Base-by-base conservation (phyloP, 1,140 invertebrate genomes). In the Mamestra configurata region DNA sequence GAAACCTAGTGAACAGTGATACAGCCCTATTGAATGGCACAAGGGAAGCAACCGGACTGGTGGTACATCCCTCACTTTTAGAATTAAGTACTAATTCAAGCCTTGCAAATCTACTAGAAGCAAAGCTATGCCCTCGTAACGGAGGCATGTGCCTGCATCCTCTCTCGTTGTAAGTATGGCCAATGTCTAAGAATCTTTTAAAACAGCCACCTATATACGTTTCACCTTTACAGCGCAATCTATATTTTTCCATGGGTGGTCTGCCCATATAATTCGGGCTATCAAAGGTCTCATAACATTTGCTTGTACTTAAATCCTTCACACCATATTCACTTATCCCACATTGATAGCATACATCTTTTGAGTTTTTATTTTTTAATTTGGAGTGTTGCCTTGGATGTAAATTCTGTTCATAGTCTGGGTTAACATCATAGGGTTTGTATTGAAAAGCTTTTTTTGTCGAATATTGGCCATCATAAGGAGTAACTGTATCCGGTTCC, bases 181-280 rank as follows among this genome's bases (percentile, higher is more conserved):
- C 73, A 24, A 76, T 18, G 64, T 76, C 73, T 6, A 76, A 35
- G 35, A 64, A 76, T 43, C 73, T 61, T 4, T 51, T 64, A 49
- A 10, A 49, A 70, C 66, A 70, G 13, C 66, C 66, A n/a, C 66
- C 66, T n/a, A 70, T 70, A n/a, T 27, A 70, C 0, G 66, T 43
- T 49, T 70, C 15, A 27, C 66, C 66, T 2, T 3, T 7, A 46
- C 66, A 70, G 13, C 27, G 20, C 7, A 0, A 27, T 5, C 4
- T 70, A 35, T n/a, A 49, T 4, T 8, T 1, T 27, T 7, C 15
- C 35, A 4, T 43, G 13, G 10, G n/a, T 8, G 5, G 6, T 15
- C 0, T 24, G 13, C 13, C 4, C 8, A 4, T 0, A 8, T 10
- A 10, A n/a, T 15, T 13, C 13, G 20, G 18, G 3, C 13, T 0